phyloP scores from a whole-genome alignment of 2,113 vertebrate species.

The Hyaena hyaena region DNA sequence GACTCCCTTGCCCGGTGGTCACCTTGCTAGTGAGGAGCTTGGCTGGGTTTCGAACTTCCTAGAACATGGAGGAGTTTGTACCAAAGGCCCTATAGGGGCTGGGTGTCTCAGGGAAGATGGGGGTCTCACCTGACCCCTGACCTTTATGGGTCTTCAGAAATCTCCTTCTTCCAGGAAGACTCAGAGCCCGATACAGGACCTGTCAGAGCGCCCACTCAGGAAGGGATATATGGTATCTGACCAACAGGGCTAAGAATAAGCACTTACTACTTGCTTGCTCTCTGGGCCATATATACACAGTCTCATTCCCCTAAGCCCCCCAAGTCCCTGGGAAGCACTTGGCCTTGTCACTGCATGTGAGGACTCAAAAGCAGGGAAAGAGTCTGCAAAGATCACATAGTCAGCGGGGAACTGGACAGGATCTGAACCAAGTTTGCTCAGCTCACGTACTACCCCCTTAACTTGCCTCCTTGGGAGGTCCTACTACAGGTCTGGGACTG shows the following conservation, averaged over 20 bases:
- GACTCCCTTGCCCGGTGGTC: not conserved
- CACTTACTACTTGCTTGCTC: not conserved
- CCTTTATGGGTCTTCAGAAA: not conserved
- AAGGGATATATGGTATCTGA: not conserved
- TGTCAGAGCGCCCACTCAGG: too few relatives aligned
- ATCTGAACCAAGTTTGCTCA: not conserved
- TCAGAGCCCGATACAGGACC: fast-evolving
- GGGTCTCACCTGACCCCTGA: not conserved
- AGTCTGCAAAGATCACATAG: not conserved
- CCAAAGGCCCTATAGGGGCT: not conserved
- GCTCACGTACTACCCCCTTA: not conserved
- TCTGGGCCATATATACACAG: not conserved
- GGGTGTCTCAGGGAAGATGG: not conserved
- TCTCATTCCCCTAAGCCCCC: not conserved
- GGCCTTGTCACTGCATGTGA: not conserved
- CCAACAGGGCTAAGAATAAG: not conserved
- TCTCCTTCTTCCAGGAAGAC: not conserved
- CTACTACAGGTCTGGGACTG: not conserved
- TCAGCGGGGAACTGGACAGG: not conserved
- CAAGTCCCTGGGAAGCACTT: not conserved
- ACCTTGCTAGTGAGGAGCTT: not conserved
- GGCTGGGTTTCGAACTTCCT: not conserved
- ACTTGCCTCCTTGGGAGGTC: not conserved
- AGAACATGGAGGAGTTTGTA: not conserved
- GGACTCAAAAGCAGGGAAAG: not conserved